Conservation (phyloP, 2,797 vertebrate genomes). For the Sebastes wilsoni region DNA sequence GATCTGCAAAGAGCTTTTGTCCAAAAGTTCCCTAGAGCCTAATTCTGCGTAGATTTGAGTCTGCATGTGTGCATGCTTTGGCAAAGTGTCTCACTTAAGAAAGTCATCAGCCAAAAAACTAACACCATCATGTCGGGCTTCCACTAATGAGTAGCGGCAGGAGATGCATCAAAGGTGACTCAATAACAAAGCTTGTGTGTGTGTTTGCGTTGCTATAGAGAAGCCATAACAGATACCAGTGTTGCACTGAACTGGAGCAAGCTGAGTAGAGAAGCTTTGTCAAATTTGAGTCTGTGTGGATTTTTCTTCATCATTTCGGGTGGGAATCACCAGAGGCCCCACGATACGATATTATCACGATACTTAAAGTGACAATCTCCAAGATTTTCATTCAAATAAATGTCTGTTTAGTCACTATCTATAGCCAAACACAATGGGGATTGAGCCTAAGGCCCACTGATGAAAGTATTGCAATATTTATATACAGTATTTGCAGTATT, state of each 20-base stretch:
- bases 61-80: not conserved
- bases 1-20: not conserved
- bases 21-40: not conserved
- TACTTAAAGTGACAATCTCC: no score
- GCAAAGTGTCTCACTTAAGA: not conserved
- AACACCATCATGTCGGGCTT: not conserved
- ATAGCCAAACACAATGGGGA: no score
- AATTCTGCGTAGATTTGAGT: not conserved
- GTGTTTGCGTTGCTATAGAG: conserved; percentile 15
- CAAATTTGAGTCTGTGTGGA: not conserved
- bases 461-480: no score
- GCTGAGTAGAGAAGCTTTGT: not conserved
- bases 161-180: not conserved
- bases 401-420: no score
- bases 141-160: not conserved
- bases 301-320: not conserved
- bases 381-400: no score
- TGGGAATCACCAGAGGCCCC: no score
- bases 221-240: not conserved
- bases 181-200: not conserved
- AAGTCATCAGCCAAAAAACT: not conserved
- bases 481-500: no score
- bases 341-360: no score
- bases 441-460: no score
- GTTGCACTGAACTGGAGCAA: not conserved